Base-by-base conservation (phyloP, 2,888 invertebrate genomes). In the Drosophila quinaria region DNA sequence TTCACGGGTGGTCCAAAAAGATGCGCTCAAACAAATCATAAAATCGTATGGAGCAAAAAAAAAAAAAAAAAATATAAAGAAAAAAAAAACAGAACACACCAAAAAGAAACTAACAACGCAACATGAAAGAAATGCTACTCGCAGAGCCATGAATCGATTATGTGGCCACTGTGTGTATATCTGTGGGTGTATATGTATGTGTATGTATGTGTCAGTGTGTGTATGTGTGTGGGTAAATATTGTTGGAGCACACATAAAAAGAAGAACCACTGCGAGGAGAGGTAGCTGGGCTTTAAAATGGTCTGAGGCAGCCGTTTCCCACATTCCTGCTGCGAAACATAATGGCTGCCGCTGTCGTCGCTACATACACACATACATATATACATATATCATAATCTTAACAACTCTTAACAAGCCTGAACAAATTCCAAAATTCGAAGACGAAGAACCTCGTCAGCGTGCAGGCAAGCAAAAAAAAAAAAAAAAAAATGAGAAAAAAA, bases 321-420 rank as follows among this genome's bases (percentile, higher is more conserved):
- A 90, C 91, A 90, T 91, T 90, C 91, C 91, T 82, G 91, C 90
- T 91, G 90, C 80, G 91, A 85, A 88, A 80, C 83, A 89, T 90
- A 90, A 90, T 90, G 90, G 91, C 91, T 86, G 82, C 73, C 70
- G 73, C 65, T 69, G 69, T 79, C 77, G 79, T 85, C 71, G 68
- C 58, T 58, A 22, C 49, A 60, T 46, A 58, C 22, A 58, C 10
- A 60, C 37, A 72, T 41, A 66, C 46, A 70, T 6, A 55, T 71
- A 74, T 80, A 85, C 85, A 86, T 91, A 91, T 91, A 91, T 91
- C 91, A 91, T 91, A 91, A 91, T 90, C 89, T 91, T 91, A 91
- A 91, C 91, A 90, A 91, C 91, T 90, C 90, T 91, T 91, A 91
- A 91, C 91, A 91, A 91, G 91, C 80, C 89, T 86, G 82, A 91